A percentile compares a stretch with the other conserved stretches of the same genome.
phyloP scores from a whole-genome alignment of 2,113 vertebrate species.

The Rattus rattus region DNA sequence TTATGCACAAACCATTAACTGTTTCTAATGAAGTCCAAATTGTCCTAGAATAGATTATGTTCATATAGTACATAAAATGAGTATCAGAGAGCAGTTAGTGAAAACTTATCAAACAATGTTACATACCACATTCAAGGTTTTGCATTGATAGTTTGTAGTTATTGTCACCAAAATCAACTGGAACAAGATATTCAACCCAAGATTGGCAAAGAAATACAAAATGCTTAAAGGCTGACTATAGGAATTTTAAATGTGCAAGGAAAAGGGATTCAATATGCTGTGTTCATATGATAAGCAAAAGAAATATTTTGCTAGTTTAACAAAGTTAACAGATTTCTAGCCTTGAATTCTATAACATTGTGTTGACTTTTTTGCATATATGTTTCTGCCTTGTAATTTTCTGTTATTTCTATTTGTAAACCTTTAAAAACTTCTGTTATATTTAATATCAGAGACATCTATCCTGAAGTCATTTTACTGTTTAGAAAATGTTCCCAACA shows the following conservation, averaged over 20 bases:
- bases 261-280: conserved; percentile 72
- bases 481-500: conserved; percentile 85
- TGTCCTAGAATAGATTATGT: conserved; percentile 96
- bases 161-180: conserved; percentile 98
- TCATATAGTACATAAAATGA: conserved; percentile 95
- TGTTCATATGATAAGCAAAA: conserved; percentile 86
- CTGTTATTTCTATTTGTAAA: conserved; percentile 80
- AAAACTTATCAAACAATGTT: conserved; percentile 98
- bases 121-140: conserved; percentile 97
- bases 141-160: conserved; percentile 95
- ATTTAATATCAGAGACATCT: conserved; percentile 69
- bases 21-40: conserved; percentile 93
- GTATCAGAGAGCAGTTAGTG: conserved; percentile 96
- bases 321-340: conserved; percentile 87
- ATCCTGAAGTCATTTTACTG: conserved; percentile 74
- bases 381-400: conserved; percentile 81
- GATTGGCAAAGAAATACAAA: conserved; percentile 98
- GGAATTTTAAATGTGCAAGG: conserved; percentile 71
- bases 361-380: conserved; percentile 78
- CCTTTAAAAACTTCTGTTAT: conserved; percentile 69
- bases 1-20: conserved; percentile 92
- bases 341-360: conserved; percentile 83
- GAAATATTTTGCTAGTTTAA: conserved; percentile 88
- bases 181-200: conserved; percentile 99
- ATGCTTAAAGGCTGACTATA: conserved; percentile 86